Evolutionary conservation across 2,113 vertebrate genomes (phyloP).

Genomic region (Argyrosomus japonicus): DNA sequence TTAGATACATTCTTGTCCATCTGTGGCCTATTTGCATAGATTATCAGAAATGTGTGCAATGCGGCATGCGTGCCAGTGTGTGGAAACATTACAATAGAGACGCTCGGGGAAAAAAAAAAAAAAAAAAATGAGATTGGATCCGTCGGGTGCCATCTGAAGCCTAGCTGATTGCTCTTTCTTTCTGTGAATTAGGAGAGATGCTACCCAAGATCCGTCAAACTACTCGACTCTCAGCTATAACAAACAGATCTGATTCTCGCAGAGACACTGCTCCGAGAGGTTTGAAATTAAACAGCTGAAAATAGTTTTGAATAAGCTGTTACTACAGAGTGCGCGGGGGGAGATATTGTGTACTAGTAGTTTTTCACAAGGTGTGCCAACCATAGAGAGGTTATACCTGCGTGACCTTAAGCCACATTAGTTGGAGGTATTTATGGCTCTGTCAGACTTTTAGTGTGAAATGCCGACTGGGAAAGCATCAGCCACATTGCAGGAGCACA

Average conservation of each 20-base stretch:
- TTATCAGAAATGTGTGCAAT: constrained; percentile 54
- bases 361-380: constrained; percentile 33
- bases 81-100: constrained; percentile 60
- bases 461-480: constrained; percentile 38
- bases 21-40: constrained; percentile 74
- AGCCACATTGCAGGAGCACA: constrained; percentile 19
- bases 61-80: constrained; percentile 42
- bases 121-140: constrained; percentile 59
- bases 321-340: constrained; percentile 21
- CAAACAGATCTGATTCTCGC: constrained; percentile 77
- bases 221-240: constrained; percentile 66
- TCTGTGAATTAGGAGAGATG: constrained; percentile 60
- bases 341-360: constrained; percentile 4
- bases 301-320: constrained; percentile 50
- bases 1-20: constrained; percentile 70
- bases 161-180: constrained; percentile 79
- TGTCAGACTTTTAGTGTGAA: constrained; percentile 30
- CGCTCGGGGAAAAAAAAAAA: constrained; percentile 44
- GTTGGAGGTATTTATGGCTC: constrained; percentile 55
- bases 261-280: constrained; percentile 42
- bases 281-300: constrained; percentile 42
- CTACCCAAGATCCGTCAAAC: constrained; percentile 60
- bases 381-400: constrained; percentile 45
- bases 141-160: constrained; percentile 71
- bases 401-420: constrained; percentile 41